Evolutionary conservation across 2,797 vertebrate species (phyloP).

Genomic region (Muscicapa striata): DNA sequence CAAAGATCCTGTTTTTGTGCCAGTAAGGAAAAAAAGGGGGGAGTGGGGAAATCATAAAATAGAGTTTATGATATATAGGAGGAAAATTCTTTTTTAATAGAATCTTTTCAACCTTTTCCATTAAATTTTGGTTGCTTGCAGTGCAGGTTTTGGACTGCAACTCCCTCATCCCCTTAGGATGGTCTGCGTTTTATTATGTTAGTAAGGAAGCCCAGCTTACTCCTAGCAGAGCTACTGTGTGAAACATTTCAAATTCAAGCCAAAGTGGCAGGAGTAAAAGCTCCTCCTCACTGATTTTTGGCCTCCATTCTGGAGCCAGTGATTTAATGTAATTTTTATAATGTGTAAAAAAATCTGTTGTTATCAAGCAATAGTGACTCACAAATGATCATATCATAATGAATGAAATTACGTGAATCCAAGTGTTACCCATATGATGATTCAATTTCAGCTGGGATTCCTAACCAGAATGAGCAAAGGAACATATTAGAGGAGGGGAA

Average conservation of each 20-base stretch:
- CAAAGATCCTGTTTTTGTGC: constrained; percentile 26
- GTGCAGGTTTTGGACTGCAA: constrained; percentile 64
- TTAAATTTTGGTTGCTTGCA: constrained; percentile 53
- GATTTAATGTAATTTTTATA: not conserved
- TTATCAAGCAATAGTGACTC: not conserved
- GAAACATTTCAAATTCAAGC: not conserved
- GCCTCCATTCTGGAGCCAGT: not conserved
- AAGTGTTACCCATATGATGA: not conserved
- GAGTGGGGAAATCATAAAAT: constrained; percentile 41
- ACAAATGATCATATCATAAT: not conserved
- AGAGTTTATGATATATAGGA: constrained; percentile 34
- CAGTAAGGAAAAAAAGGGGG: constrained; percentile 33
- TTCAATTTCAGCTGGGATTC: not conserved
- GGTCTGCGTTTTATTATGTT: constrained; percentile 45
- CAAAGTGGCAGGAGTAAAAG: not conserved
- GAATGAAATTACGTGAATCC: not conserved
- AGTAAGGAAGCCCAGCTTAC: constrained; percentile 46
- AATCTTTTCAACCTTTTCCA: constrained; percentile 64
- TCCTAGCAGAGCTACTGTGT: constrained; percentile 39
- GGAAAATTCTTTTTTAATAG: constrained; percentile 48
- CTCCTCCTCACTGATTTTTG: not conserved
- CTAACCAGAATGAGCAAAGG: not conserved
- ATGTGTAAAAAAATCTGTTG: not conserved
- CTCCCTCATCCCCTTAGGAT: constrained; percentile 60
- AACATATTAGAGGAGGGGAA: not conserved